Percentiles rank a stretch among this genome's conserved stretches.
These are phyloP conservation scores for Caranx ignobilis DNA, from an alignment of 2,113 vertebrate genomes.

Conservation along the genomic window DNA sequence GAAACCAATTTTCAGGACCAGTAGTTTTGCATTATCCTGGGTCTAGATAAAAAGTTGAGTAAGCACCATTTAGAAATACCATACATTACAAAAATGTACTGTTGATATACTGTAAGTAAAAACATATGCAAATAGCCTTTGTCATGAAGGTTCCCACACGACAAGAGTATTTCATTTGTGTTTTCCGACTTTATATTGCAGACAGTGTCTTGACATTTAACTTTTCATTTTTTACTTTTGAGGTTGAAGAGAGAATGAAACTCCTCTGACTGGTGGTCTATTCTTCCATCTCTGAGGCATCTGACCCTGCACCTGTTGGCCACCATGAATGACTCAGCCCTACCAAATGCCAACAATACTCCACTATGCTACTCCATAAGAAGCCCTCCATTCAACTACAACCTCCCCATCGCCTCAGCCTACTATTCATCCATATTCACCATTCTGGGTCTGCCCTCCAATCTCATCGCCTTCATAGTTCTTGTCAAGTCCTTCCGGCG, in stretches of 20 bases:
- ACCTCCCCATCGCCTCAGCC: slow-evolving; percentile 76
- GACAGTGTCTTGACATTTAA: not conserved
- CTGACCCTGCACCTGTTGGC: not conserved
- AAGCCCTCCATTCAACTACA: slow-evolving; percentile 64
- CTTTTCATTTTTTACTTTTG: slow-evolving; percentile 23
- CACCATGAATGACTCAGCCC: slow-evolving; percentile 53
- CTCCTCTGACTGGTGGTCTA: not conserved
- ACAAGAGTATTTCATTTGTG: not conserved
- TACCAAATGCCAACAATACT: slow-evolving; percentile 32
- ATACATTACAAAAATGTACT: no score
- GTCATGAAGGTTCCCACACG: not conserved
- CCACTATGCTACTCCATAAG: slow-evolving; percentile 79
- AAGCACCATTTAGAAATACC: not conserved
- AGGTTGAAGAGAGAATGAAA: slow-evolving; percentile 45
- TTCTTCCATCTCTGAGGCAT: slow-evolving; percentile 22
- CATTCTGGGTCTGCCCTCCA: slow-evolving; percentile 89
- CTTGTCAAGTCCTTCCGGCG: slow-evolving; percentile 86
- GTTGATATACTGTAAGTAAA: not conserved
- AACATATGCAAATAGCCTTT: not conserved
- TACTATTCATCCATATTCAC: slow-evolving; percentile 88
- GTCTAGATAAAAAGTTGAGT: not conserved
- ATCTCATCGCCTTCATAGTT: slow-evolving; percentile 91
- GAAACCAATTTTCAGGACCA: not conserved
- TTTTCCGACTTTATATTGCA: not conserved
- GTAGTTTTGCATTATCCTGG: not conserved